Conservation (phyloP, 1,140 invertebrate species). For the Saccostrea cuccullata region DNA sequence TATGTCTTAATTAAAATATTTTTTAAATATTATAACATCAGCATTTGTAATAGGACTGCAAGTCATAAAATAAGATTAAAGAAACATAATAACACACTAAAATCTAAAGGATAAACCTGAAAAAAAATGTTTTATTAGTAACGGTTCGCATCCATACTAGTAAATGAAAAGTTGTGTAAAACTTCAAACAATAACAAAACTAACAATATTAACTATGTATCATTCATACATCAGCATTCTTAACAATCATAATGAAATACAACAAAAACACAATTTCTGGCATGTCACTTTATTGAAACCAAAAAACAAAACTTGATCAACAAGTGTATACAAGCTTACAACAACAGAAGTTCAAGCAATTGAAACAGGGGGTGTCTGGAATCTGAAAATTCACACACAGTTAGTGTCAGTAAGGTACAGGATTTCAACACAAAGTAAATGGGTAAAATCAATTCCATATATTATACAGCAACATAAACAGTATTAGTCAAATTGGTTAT, state of each 20-base stretch:
- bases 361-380: not conserved
- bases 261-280: not conserved
- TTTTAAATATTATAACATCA: no score
- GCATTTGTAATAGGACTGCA: no score
- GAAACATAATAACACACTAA: no score
- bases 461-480: no score
- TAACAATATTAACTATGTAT: no score
- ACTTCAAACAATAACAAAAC: not conserved
- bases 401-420: not conserved
- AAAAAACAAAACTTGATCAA: not conserved
- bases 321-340: not conserved
- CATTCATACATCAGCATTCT: not conserved
- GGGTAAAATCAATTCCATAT: no score
- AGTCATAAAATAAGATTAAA: no score
- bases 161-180: not conserved
- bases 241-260: not conserved
- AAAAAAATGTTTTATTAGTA: not conserved
- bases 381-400: conserved; percentile 19
- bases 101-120: not conserved
- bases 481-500: no score
- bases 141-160: not conserved
- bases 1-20: no score
- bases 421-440: not conserved
- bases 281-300: not conserved
- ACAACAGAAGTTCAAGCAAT: not conserved